Evolutionary conservation across 2,888 invertebrate genomes (phyloP).

Genomic region (Tetragonula carbonaria): DNA sequence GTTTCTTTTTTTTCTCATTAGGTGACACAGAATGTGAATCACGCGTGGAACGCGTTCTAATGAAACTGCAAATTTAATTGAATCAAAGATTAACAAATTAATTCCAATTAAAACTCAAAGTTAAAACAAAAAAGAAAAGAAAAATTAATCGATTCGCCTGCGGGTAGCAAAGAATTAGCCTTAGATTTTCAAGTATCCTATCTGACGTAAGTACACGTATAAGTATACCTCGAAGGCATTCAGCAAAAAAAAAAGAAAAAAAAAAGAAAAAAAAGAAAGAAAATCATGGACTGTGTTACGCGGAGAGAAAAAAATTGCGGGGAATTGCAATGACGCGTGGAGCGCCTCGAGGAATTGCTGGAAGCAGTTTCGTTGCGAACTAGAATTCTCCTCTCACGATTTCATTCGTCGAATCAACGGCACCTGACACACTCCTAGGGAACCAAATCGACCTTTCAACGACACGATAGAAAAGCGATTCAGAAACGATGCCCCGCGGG

Average conservation of each 20-base stretch:
- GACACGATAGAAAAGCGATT: background rate
- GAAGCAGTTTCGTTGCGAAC: conserved; percentile 19
- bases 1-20: background rate
- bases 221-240: background rate
- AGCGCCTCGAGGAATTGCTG: conserved; percentile 27
- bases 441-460: conserved; percentile 2
- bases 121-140: background rate
- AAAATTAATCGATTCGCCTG: background rate
- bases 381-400: conserved; percentile 33
- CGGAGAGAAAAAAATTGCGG: conserved; percentile 6
- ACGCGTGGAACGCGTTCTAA: no score
- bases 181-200: background rate
- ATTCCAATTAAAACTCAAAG: background rate
- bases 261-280: background rate
- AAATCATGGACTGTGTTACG: background rate
- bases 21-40: background rate
- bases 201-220: no score
- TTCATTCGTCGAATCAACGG: background rate
- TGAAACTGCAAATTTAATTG: background rate
- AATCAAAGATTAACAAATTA: background rate
- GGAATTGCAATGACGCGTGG: background rate
- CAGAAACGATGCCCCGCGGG: background rate
- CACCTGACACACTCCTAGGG: conserved; percentile 26
- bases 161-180: background rate
- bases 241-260: background rate